Evolutionary conservation across 2,113 vertebrate genomes (phyloP).

Genomic region (Ranitomeya variabilis): DNA sequence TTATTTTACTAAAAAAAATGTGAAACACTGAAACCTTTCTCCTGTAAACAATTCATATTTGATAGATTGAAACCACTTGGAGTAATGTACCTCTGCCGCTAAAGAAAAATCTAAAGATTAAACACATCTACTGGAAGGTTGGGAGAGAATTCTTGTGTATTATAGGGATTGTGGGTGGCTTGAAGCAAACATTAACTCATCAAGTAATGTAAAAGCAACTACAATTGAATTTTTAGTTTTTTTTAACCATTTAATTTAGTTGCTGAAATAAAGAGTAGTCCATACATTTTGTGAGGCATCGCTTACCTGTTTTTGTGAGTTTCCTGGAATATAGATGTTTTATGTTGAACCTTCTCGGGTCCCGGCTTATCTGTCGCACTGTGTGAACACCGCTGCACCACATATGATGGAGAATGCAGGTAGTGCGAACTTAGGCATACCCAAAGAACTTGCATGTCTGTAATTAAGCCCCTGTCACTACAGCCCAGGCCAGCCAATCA

Average conservation of each 20-base stretch:
- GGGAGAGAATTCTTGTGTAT: background rate
- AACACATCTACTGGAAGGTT: conserved; percentile 24
- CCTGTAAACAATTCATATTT: conserved; percentile 38
- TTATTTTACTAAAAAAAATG: conserved; percentile 55
- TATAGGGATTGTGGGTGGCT: conserved; percentile 29
- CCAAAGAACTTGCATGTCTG: too few species aligned
- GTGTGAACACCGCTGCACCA: too few species aligned
- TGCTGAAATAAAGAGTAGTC: background rate
- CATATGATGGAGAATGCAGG: too few species aligned
- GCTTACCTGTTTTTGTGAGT: too few species aligned
- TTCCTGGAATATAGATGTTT: too few species aligned
- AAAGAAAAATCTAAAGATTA: conserved; percentile 37
- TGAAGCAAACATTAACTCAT: background rate
- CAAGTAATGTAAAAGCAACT: background rate
- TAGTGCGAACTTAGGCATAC: too few species aligned
- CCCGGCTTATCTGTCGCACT: too few species aligned
- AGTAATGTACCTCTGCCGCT: background rate
- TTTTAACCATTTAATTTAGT: background rate
- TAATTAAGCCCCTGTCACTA: too few species aligned
- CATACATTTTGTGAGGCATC: too few species aligned
- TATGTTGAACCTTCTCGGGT: too few species aligned
- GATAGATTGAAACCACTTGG: conserved; percentile 39
- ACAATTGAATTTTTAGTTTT: background rate
- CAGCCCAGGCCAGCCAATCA: too few species aligned
- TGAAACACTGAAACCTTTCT: conserved; percentile 53